Evolutionary conservation across 2,797 vertebrate species (phyloP).

Genomic region (Prunella strophiata): DNA sequence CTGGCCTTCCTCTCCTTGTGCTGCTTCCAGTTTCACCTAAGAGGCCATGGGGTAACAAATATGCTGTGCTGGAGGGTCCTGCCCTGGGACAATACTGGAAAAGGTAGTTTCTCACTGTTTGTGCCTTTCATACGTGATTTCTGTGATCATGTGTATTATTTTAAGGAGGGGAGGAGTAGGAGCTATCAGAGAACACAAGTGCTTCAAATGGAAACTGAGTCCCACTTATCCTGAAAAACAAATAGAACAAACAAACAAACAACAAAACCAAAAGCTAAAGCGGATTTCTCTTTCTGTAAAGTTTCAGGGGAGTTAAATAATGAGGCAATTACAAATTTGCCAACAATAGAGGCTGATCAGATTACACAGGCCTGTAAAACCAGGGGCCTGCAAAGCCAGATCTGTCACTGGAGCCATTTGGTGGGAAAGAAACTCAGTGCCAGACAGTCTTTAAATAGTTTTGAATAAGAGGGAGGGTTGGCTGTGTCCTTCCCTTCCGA

Average conservation of each 20-base stretch:
- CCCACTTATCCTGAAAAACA: background rate
- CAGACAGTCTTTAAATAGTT: constrained; percentile 51
- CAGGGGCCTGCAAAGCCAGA: constrained; percentile 24
- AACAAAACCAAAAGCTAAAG: background rate
- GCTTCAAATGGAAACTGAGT: background rate
- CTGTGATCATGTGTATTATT: background rate
- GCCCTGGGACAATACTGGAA: background rate
- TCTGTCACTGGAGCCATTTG: constrained; percentile 20
- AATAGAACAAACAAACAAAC: background rate
- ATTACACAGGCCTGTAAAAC: constrained; percentile 41
- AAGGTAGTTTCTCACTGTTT: background rate
- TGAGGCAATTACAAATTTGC: constrained; percentile 23
- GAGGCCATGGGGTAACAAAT: background rate
- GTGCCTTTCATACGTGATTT: background rate
- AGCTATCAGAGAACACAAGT: background rate
- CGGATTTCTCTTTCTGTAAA: background rate
- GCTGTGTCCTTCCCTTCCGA: constrained; percentile 63
- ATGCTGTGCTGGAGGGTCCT: background rate
- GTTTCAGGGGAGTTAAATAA: constrained; percentile 21
- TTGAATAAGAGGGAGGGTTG: constrained; percentile 49
- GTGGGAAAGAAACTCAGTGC: constrained; percentile 19
- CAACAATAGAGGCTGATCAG: constrained; percentile 62
- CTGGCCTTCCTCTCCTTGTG: background rate
- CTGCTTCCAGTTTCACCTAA: background rate
- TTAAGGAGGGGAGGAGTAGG: background rate